Base-by-base conservation (phyloP, 1,140 invertebrate genomes). In the Brevipalpus yothersi region DNA sequence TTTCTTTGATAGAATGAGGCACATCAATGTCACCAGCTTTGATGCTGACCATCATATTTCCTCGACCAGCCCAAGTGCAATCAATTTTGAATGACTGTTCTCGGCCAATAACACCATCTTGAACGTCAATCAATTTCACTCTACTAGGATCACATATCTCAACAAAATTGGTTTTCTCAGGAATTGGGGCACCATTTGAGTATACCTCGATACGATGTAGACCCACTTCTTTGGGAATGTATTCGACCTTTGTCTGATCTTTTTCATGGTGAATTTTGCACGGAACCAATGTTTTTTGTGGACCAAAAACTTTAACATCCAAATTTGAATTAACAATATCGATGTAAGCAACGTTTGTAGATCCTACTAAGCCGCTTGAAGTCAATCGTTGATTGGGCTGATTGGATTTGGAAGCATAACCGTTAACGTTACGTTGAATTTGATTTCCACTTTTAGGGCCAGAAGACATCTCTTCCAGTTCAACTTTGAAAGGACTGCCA, bases 91-190 rank as follows among this genome's bases (percentile, higher is more conserved):
- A 81, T 60, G 79, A 79, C 56, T 82, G 82, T 43, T 89, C 84
- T 62, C 84, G 77, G 71, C 89, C 83, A 62, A 85, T 82, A 54
- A 83, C 76, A 1, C 84, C 83, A 66, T 87, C 82, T 19, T 80
- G 79, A 55, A 86, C 76, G 62, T 86, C 82, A 45, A 80, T 74
- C 55, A 89, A 78, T 58, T 81, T 79, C 15, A 92, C 83, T 67
- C 82, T 78, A 7, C 77, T 76, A 0, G 87, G 84, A 72, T 94
- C 88, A 60, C 87, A 85, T 0, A 84, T 86, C 67, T 87, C 83
- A 4, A 90, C 78, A 1, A 80, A 80, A 65, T 76, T 75, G 4
- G 77, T 77, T 63, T 80, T 77, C 12, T 77, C 77, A 58, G 72
- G 76, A 19, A 81, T 74, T 4, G 75, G 67, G 51, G 74, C 73